These are phyloP conservation scores for Lepus oiostolus DNA, from an alignment of 2,797 vertebrate genomes.

Conservation along the genomic window DNA sequence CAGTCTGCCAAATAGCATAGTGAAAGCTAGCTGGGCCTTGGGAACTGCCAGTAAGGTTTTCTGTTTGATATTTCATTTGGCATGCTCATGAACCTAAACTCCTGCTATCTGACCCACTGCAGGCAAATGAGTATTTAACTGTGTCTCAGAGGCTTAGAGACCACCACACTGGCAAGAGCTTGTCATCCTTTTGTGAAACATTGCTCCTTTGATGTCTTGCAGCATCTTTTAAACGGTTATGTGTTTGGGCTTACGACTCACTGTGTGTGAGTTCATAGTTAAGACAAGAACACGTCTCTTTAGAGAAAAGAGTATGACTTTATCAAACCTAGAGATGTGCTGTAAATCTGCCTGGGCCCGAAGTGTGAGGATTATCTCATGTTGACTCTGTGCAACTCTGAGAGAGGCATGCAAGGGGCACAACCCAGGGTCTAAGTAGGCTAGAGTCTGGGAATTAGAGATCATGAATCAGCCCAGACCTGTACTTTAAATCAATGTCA, in stretches of 20 bases:
- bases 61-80: not conserved
- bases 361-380: slow-evolving; percentile 45
- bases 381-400: not conserved
- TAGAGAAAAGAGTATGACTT: slow-evolving; percentile 61
- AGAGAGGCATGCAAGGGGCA: not conserved
- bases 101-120: not conserved
- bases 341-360: not conserved
- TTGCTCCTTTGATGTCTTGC: slow-evolving; percentile 32
- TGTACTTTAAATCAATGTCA: slow-evolving; percentile 63
- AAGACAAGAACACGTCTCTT: slow-evolving; percentile 55
- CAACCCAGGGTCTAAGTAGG: not conserved
- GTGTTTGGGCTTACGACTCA: slow-evolving; percentile 59
- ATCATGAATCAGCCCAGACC: not conserved
- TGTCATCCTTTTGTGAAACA: not conserved
- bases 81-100: not conserved
- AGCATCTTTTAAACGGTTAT: slow-evolving; percentile 59
- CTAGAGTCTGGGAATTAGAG: not conserved
- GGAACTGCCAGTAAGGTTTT: not conserved
- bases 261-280: slow-evolving; percentile 40
- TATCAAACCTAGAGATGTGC: slow-evolving; percentile 44
- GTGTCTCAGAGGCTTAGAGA: not conserved
- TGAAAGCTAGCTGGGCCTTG: not conserved
- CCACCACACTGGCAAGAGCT: not conserved
- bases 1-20: not conserved
- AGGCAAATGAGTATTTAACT: slow-evolving; percentile 7